phyloP scores from a whole-genome alignment of 2,888 invertebrate species.

The Drosophila gaucha region DNA sequence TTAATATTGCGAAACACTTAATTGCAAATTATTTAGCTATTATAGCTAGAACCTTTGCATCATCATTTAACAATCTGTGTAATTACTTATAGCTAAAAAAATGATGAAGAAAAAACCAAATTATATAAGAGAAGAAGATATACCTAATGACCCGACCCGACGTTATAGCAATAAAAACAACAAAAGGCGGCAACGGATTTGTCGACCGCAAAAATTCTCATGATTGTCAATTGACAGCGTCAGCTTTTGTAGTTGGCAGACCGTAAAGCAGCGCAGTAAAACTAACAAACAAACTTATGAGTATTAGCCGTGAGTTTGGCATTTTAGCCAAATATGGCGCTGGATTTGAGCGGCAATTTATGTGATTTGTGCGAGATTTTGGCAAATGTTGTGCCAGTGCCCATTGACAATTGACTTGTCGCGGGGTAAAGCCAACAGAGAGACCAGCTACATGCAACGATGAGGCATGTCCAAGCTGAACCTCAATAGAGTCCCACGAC shows the following conservation, averaged over 20 bases:
- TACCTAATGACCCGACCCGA: conserved; percentile 52
- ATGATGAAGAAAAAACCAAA: conserved; percentile 32
- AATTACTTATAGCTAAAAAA: conserved; percentile 44
- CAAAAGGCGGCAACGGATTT: conserved; percentile 55
- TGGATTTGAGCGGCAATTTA: conserved; percentile 73
- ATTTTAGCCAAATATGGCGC: conserved; percentile 76
- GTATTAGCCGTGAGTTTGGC: conserved; percentile 75
- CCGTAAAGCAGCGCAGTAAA: conserved; percentile 34
- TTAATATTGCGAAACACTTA: conserved; percentile 48
- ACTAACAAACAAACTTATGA: conserved; percentile 61
- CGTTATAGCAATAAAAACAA: conserved; percentile 16
- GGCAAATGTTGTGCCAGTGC: conserved; percentile 68
- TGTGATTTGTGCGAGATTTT: conserved; percentile 76
- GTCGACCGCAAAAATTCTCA: conserved; percentile 70
- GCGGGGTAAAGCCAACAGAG: conserved; percentile 6
- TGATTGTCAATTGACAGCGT: conserved; percentile 66
- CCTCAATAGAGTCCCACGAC: conserved; percentile 20
- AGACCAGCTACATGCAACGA: conserved; percentile 8
- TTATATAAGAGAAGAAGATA: conserved; percentile 22
- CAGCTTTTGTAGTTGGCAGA: conserved; percentile 37
- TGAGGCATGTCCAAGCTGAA: conserved; percentile 32
- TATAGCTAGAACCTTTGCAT: conserved; percentile 47
- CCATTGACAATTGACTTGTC: conserved; percentile 48
- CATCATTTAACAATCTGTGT: conserved; percentile 49
- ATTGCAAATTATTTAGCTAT: conserved; percentile 33